Conservation (phyloP, 2,888 invertebrate species). For the Aleiodes testaceus region DNA sequence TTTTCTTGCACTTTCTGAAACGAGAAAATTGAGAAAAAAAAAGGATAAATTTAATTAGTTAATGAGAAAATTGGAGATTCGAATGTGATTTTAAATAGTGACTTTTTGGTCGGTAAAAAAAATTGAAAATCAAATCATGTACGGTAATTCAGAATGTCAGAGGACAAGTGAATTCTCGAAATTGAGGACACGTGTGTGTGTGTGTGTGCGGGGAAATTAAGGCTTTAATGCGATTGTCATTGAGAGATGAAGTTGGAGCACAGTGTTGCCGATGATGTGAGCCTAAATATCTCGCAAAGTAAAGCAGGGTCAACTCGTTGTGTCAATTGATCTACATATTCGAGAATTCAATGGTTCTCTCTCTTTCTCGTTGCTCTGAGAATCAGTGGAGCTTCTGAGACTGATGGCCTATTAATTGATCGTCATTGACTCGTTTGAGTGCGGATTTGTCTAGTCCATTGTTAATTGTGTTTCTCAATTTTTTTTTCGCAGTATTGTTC, state of each 20-base stretch:
- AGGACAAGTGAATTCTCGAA: no score
- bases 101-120: no score
- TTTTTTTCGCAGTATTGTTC: background rate
- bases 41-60: no score
- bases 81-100: background rate
- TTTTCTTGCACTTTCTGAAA: background rate
- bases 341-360: background rate
- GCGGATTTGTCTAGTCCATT: background rate
- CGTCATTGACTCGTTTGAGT: background rate
- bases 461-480: background rate
- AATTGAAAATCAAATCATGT: no score
- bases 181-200: constrained; percentile 32
- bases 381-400: no score
- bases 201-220: background rate
- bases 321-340: constrained; percentile 67
- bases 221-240: background rate
- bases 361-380: background rate
- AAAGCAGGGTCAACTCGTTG: constrained; percentile 69
- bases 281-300: constrained; percentile 42
- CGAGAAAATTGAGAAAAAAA: background rate
- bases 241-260: constrained; percentile 59
- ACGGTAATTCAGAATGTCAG: no score
- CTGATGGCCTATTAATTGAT: background rate
- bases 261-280: constrained; percentile 57
- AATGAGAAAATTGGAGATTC: background rate